Evolutionary conservation across 2,888 invertebrate species (phyloP), one percentile per base, ranked within the genome.

Genomic region (Xanthorhoe designata): DNA sequence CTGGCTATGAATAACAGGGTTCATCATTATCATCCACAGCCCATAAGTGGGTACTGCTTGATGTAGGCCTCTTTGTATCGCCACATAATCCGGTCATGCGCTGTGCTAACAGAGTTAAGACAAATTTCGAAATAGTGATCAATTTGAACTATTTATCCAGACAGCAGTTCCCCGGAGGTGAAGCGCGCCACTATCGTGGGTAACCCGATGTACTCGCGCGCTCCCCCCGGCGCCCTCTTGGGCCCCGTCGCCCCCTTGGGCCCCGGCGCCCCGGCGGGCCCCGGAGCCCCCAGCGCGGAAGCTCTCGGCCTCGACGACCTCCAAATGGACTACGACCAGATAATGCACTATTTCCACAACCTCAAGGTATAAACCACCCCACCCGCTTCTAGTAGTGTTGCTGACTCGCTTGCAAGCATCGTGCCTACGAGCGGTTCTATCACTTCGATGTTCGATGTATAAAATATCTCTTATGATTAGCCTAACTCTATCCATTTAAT

Each of bases 261-360:
- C 88, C 61, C 84, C 42, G 19, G 85, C 66, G 71, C 73, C 35
- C 24, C 85, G n/a, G n/a, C n/a, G n/a, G 73, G 89, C 88, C 61
- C 84, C 42, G 19, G 85, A 66, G 71, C 73, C 35, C 24, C 85
- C 67, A 71, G 72, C 71, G 73, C 94, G 91, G 69, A 96, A 78
- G 89, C 95, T 75, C 95, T 96, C 68, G 96, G 95, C 57, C 93
- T 97, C 77, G 97, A 97, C 89, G 97, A 97, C 88, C 95, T 98
- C 73, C 97, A 97, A 85, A 98, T 99, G 98, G 98, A 98, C 93
- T 99, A 99, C 93, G 98, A 98, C 89, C 98, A 98, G 94, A 97
- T 99, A 90, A 98, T 98, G 97, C 97, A 98, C 89, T 98, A 99
- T 94, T 99, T 99, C 95, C 98, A 98, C 94, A 98, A 98, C 95